Evolutionary conservation across 2,888 invertebrate species (phyloP).

Genomic region (Arctia plantaginis): DNA sequence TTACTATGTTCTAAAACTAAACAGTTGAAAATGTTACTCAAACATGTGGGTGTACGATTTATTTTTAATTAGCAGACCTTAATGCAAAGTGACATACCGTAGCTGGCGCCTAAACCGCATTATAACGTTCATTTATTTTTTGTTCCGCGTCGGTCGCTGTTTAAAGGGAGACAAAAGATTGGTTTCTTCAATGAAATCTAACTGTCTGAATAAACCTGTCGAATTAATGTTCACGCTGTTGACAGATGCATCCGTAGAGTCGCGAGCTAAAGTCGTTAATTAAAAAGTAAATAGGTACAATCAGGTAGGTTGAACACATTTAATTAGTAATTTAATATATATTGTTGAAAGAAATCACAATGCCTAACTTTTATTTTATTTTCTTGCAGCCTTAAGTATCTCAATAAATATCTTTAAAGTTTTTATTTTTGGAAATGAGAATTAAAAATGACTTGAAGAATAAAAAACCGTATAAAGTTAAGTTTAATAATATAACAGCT

Average conservation of each 20-base stretch:
- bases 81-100: constrained; percentile 28
- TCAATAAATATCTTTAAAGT: too few relatives aligned
- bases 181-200: constrained; percentile 55
- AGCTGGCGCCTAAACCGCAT: constrained; percentile 41
- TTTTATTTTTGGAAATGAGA: too few relatives aligned
- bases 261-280: constrained; percentile 34
- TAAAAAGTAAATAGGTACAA: not conserved
- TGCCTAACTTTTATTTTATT: too few relatives aligned
- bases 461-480: too few relatives aligned
- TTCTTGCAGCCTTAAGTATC: too few relatives aligned
- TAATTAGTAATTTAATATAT: not conserved
- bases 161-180: constrained; percentile 9
- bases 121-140: constrained; percentile 49
- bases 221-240: constrained; percentile 35
- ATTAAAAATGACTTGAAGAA: too few relatives aligned
- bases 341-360: not conserved
- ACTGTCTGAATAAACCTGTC: constrained; percentile 36
- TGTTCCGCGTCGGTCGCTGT: constrained; percentile 39
- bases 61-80: not conserved
- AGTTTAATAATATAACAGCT: too few relatives aligned
- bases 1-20: not conserved
- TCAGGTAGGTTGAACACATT: not conserved
- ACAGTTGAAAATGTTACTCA: not conserved
- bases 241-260: constrained; percentile 66
- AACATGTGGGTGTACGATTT: not conserved